Evolutionary conservation across 2,888 invertebrate genomes (phyloP).

Genomic region (Ectemnius continuus): DNA sequence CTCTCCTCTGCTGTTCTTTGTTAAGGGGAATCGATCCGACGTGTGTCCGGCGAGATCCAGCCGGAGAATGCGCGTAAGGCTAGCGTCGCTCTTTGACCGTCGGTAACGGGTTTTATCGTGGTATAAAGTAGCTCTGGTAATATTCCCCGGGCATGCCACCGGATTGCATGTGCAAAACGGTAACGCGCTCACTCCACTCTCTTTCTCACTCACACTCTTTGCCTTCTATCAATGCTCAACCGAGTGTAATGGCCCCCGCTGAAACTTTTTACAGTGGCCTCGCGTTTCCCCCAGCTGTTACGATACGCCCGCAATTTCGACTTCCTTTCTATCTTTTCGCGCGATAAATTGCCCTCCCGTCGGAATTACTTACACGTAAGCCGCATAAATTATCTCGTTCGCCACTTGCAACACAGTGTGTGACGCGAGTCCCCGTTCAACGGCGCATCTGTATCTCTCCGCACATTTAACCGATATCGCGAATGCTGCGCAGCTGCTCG

Average conservation of each 20-base stretch:
- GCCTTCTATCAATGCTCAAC: neutral
- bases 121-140: constrained; percentile 1
- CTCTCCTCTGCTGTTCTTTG: neutral
- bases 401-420: neutral
- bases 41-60: neutral
- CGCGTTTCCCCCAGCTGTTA: neutral
- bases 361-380: constrained; percentile 3
- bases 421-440: neutral
- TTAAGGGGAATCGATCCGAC: constrained; percentile 4
- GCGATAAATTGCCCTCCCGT: neutral
- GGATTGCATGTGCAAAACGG: constrained; percentile 1
- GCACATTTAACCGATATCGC: neutral
- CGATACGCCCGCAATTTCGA: neutral
- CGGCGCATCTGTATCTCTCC: neutral
- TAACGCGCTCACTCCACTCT: neutral
- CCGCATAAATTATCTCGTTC: constrained; percentile 1
- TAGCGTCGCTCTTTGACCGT: neutral
- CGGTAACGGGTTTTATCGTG: constrained; percentile 5
- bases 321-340: neutral
- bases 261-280: neutral
- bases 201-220: neutral
- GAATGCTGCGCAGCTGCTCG: neutral
- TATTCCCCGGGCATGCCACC: neutral
- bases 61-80: neutral
- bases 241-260: neutral